Evolutionary conservation across 2,888 invertebrate genomes (phyloP).

Genomic region (Galeruca laticollis): DNA sequence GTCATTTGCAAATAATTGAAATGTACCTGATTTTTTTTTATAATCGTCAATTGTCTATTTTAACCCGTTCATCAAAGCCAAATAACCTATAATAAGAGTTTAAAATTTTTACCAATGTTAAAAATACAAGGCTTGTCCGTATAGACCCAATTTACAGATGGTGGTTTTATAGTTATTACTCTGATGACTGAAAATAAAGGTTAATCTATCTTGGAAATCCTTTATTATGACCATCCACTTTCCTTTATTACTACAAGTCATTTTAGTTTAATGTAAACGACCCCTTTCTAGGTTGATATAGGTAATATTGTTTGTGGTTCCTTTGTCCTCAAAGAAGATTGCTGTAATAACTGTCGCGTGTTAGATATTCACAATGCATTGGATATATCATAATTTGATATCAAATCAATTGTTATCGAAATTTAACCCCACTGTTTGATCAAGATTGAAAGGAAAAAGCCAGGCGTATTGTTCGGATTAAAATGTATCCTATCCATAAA

Average conservation of each 20-base stretch:
- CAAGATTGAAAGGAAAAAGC: too few species aligned
- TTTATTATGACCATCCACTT: neutral
- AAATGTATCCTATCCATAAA: neutral
- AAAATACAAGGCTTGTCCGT: neutral
- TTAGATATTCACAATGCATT: neutral
- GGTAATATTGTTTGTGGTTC: neutral
- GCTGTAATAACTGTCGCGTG: neutral
- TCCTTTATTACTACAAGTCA: neutral
- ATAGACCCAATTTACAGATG: neutral
- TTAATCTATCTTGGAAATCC: too few species aligned
- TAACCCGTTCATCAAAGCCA: too few species aligned
- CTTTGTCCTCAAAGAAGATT: neutral
- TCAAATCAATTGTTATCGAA: neutral
- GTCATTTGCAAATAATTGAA: too few species aligned
- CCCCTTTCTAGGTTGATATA: constrained; percentile 4
- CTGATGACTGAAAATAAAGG: neutral
- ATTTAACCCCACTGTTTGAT: neutral
- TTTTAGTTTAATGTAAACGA: neutral
- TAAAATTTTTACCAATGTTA: neutral
- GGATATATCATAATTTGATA: neutral
- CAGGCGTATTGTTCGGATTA: too few species aligned
- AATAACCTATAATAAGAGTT: too few species aligned
- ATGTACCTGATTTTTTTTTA: too few species aligned
- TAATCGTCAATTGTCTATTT: too few species aligned
- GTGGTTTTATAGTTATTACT: neutral